Conservation (phyloP, 2,888 invertebrate species). For the Hyalella azteca region DNA sequence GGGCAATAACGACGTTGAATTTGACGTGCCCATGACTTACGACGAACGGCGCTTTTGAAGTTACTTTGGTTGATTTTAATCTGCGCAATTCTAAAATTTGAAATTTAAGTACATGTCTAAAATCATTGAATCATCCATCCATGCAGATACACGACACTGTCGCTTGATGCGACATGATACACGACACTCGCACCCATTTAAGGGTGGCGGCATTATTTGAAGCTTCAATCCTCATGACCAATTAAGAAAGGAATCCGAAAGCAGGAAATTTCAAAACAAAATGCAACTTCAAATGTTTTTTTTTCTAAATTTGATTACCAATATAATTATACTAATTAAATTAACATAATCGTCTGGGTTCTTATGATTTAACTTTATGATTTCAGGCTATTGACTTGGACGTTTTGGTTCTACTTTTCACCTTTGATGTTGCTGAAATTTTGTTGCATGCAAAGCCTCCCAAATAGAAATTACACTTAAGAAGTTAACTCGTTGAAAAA, state of each 20-base stretch:
- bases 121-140: not conserved
- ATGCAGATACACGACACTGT: not conserved
- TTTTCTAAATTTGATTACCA: too few species aligned
- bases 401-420: not conserved
- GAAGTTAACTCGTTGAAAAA: not conserved
- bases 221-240: too few species aligned
- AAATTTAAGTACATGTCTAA: not conserved
- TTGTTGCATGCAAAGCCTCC: too few species aligned
- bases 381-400: not conserved
- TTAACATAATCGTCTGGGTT: too few species aligned
- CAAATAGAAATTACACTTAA: not conserved
- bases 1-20: not conserved
- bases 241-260: too few species aligned
- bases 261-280: too few species aligned
- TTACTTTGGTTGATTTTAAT: not conserved
- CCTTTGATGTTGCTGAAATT: not conserved
- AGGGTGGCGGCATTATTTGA: too few species aligned
- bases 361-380: not conserved
- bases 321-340: too few species aligned
- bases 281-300: too few species aligned
- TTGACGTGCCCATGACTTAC: not conserved
- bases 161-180: too few species aligned
- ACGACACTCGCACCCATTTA: too few species aligned
- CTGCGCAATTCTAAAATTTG: not conserved
- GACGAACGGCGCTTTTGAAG: not conserved